Evolutionary conservation across 2,797 vertebrate genomes (phyloP), one percentile per base, ranked within the genome.

Genomic region (Eremophila alpestris): DNA sequence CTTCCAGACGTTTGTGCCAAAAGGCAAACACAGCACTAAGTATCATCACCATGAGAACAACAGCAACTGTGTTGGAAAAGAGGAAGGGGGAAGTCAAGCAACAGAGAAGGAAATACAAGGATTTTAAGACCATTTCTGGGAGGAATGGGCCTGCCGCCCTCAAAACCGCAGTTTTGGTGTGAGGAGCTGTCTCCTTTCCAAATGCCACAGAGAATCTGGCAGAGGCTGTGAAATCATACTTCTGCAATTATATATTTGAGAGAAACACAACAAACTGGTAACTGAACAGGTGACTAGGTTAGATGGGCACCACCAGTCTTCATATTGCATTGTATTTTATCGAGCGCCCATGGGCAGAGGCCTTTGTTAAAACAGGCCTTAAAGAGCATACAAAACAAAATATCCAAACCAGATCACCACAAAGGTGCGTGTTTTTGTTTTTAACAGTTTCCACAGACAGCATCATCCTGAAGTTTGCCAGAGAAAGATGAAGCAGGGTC

Each of bases 151-250:
- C n/a, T 79, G 56, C 75, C 41, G 32, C 49, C 52, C 70, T 63
- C 73, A 34, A 51, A 80, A n/a, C n/a, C 0, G 1, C 32, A 24
- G 76, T 15, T 48, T 68, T 3, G 0, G 54, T 2, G 16, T 0
- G 1, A 90, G 55, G 51, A 74, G 59, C 24, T 52, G 52, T 41
- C 4, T 27, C 58, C 54, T 73, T 55, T 52, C 36, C 60, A 71
- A 62, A 73, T 7, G 62, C 68, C 84, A 54, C 34, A 29, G 6
- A 77, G 52, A 83, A 94, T 48, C 62, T 78, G 83, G 75, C 36
- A 68, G 54, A 71, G 68, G 27, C 84, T 85, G 64, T 64, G 64
- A 89, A 95, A 89, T 40, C 2, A 4, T 56, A 49, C n/a, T 77
- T 56, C 46, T 58, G 87, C 52, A 16, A 26, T 24, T 48, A 67